A percentile compares a stretch with the other conserved stretches of the same genome.
Conservation (phyloP, 2,888 invertebrate species). For the Girardia tigrina region DNA sequence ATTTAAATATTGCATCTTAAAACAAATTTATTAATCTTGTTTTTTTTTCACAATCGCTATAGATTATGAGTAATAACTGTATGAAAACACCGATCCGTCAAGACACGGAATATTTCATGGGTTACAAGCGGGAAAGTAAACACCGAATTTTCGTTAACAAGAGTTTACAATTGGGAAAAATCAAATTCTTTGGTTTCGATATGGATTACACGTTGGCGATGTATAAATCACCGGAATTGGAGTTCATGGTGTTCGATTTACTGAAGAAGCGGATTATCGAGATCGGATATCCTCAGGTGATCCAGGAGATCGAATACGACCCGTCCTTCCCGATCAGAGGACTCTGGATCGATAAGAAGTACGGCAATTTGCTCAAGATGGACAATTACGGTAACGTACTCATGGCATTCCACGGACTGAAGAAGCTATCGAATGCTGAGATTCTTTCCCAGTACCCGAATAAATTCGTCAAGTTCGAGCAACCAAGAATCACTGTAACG, state of each 20-base stretch:
- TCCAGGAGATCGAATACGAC: conserved; percentile 82
- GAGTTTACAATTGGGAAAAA: conserved; percentile 88
- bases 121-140: conserved; percentile 29
- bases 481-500: conserved; percentile 79
- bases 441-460: conserved; percentile 90
- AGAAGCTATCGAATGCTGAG: conserved; percentile 69
- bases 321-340: conserved; percentile 82
- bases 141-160: conserved; percentile 88
- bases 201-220: conserved; percentile 98
- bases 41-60: no score
- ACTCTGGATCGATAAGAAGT: conserved; percentile 67
- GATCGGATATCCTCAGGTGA: conserved; percentile 80
- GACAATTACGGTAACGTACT: conserved; percentile 95
- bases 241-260: conserved; percentile 78
- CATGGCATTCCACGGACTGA: conserved; percentile 89
- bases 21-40: no score
- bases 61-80: not conserved
- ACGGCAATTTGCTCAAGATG: conserved; percentile 79
- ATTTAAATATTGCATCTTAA: no score
- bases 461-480: conserved; percentile 84
- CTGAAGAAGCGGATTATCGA: conserved; percentile 73
- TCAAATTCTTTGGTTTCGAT: conserved; percentile 97
- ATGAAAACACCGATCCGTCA: not conserved
- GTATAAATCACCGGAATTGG: conserved; percentile 93
- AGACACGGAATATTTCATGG: conserved; percentile 10